Evolutionary conservation across 2,113 vertebrate genomes (phyloP), one percentile per base, ranked within the genome.

Genomic region (Syrmaticus mikado): DNA sequence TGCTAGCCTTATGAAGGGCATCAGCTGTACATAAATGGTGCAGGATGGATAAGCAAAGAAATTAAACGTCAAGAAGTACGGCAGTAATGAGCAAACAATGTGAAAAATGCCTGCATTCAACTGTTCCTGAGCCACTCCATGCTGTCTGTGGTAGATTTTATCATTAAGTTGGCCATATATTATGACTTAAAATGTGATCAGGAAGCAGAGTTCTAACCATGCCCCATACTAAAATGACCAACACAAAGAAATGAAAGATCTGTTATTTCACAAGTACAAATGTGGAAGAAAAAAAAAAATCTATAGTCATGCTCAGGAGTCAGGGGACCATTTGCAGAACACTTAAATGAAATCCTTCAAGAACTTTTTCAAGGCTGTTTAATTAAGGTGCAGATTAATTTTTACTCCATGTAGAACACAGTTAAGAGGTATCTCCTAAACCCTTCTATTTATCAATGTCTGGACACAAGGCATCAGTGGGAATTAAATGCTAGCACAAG

Each of bases 351-450:
- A 91, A 92, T 87, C 72, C 75, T 92, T 90, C 70, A 74, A 43
- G n/a, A 92, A 91, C 17, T 52, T 65, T 94, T 95, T 90, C 75
- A 75, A 82, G 48, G 85, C 58, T 81, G 52, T 93, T 96, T 91
- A 91, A 91, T 94, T 96, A 94, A 96, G 95, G 92, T 96, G 94
- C 95, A 96, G 76, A 58, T 94, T 84, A 93, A 82, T 96, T 93
- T 85, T 91, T 92, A 96, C 50, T 94, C 82, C 48, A 73, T 16
- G 50, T 91, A 85, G 76, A 94, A 94, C 4, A 87, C 70, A 86
- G 80, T 72, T 90, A 68, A 90, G 94, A 95, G 94, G 90, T 94
- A 96, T 90, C 58, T 67, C 73, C 80, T 91, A 83, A 9, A 57
- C 25, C 87, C 61, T 85, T 92, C 87, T 85, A 60, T 87, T 82